Base-by-base conservation (phyloP, 1,140 invertebrate genomes). In the Pseudomyrmex gracilis region DNA sequence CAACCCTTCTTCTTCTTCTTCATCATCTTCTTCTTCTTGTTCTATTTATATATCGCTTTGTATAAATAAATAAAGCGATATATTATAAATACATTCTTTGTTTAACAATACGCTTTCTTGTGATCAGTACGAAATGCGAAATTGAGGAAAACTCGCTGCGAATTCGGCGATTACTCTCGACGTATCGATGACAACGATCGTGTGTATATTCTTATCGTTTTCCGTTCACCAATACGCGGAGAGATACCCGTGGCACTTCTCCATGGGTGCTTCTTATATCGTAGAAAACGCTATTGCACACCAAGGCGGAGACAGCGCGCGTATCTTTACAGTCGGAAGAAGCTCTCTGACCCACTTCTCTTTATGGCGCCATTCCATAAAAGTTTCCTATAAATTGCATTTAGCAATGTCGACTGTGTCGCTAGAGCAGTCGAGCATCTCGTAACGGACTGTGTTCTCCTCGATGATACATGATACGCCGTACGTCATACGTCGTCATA, bases 301-400 rank as follows among this genome's bases (percentile, higher is more conserved):
- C 34, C 34, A 34, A 34, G 34, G 7, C 34, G 34, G 34, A 34
- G 34, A 34, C 47, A 73, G 34, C 68, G 24, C 43, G 70, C 51
- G 70, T 82, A 82, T 82, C 70, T 82, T 73, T 82, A 88, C 85
- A 88, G 85, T 85, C 80, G 85, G 78, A 85, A 85, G 77, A 85
- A 90, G 66, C 73, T 78, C 73, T 78, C 73, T 88, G 89, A 88
- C 89, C 89, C 77, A 85, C 83, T 88, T 90, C 85, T 85, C 77
- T 90, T 90, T 90, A 90, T 85, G 87, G 82, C 85, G 85, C 85
- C 82, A 84, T 88, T 90, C 84, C 87, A 88, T 88, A 84, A 90
- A 88, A 90, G 74, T 90, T 90, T 90, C 82, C 82, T 88, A 90
- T 90, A 90, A 90, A 90, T 90, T 90, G 84, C 85, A 90, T 89